Evolutionary conservation across 2,888 invertebrate species (phyloP), one percentile per base, ranked within the genome.

Genomic region (Eupithecia subumbrata): DNA sequence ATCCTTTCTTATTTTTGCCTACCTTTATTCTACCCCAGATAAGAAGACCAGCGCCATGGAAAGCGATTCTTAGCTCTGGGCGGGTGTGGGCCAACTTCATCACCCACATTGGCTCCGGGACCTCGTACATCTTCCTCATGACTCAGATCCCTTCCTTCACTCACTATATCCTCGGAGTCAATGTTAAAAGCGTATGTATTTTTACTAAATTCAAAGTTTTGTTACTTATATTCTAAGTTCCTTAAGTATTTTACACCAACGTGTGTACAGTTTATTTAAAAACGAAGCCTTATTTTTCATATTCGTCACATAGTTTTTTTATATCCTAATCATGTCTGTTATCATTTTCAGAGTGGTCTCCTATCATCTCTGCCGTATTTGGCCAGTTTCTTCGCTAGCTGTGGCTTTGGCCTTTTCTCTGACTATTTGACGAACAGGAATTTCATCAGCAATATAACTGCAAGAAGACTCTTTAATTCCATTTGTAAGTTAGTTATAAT

Each of bases 101-200:
- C 86, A 63, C 96, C 93, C 86, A 92, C 95, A n/a, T 96, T 86
- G 78, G 97, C 94, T 70, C 84, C 91, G 82, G 95, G 25, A 95
- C 95, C 89, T 95, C 95, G 0, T 96, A 96, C 83, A 95, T 96
- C 87, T 96, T 96, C 81, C 89, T 96, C 67, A 91, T 96, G 64
- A 96, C 96, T 0, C 96, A 97, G 87, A 95, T 96, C 48, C 97
- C 97, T 0, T 94, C 96, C 0, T 97, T 96, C 83, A 95, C 97
- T 87, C 95, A 95, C 77, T 92, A 95, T 37, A 95, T 96, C 11
- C 90, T 96, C 52, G 88, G 93, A 8, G 95, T 95, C 76, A 76
- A 91, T 75, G 83, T 91, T 83, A 96, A 82, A 93, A 85, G 79
- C 30, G 91, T 91, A 77, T 87, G 88, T 77, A 60, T 25, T 12